Evolutionary conservation across 2,888 invertebrate genomes (phyloP).

Genomic region (Drosophila antonietae): DNA sequence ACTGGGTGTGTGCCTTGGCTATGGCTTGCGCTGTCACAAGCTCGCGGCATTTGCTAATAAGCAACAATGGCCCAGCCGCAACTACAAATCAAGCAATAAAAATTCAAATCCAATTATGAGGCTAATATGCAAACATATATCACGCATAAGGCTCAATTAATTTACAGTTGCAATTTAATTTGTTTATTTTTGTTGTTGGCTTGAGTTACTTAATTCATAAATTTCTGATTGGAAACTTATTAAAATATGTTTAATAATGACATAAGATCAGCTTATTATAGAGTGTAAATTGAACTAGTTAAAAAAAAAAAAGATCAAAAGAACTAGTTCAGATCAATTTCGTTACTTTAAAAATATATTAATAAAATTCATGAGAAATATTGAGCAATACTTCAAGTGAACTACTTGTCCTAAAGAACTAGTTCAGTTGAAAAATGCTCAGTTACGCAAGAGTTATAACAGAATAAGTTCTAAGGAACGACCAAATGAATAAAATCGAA

Average conservation of each 20-base stretch:
- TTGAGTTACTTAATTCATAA: not conserved
- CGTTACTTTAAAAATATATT: too few relatives aligned
- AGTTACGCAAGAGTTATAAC: not conserved
- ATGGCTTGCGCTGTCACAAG: constrained; percentile 20
- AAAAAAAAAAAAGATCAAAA: not conserved
- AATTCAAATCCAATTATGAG: constrained; percentile 3
- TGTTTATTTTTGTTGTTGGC: not conserved
- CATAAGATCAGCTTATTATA: not conserved
- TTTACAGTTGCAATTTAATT: not conserved
- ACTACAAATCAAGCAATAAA: constrained; percentile 8
- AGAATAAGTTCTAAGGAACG: too few relatives aligned
- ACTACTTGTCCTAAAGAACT: not conserved
- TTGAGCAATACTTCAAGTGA: not conserved
- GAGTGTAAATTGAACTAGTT: not conserved
- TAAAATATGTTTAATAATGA: not conserved
- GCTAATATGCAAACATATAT: constrained; percentile 1
- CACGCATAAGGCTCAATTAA: not conserved
- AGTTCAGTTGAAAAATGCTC: not conserved
- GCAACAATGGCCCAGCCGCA: constrained; percentile 30
- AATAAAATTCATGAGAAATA: not conserved
- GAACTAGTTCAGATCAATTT: not conserved
- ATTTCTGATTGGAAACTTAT: not conserved
- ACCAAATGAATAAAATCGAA: not conserved
- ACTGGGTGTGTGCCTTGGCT: constrained; percentile 11
- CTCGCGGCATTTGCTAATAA: constrained; percentile 49